Evolutionary conservation across 2,888 invertebrate genomes (phyloP).

Genomic region (Dascillus cervinus): DNA sequence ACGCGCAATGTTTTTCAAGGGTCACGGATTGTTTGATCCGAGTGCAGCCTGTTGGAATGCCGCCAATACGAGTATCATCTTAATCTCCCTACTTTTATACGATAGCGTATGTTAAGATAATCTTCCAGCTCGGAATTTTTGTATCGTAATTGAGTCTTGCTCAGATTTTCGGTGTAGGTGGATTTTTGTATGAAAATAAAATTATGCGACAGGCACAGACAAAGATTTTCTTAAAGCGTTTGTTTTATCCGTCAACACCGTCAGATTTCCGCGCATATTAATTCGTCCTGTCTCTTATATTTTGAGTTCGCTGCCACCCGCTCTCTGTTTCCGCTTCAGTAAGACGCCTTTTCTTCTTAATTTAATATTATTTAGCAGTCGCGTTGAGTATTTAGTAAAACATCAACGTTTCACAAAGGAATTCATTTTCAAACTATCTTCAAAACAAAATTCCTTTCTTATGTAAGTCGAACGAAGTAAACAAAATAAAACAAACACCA

Average conservation of each 20-base stretch:
- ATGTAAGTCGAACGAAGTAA: constrained; percentile 25
- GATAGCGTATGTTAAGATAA: constrained; percentile 29
- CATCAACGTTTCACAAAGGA: constrained; percentile 31
- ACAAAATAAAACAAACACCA: constrained; percentile 30
- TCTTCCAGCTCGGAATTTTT: constrained; percentile 30
- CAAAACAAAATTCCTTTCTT: constrained; percentile 32
- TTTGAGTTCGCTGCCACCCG: constrained; percentile 19
- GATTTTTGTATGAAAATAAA: constrained; percentile 13
- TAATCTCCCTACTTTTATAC: constrained; percentile 29
- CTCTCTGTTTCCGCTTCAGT: constrained; percentile 31
- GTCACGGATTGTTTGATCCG: constrained; percentile 22
- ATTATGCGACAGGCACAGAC: constrained; percentile 16
- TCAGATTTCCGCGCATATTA: constrained; percentile 22
- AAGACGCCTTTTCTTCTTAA: constrained; percentile 38
- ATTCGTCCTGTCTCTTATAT: constrained; percentile 23
- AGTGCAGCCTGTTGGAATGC: constrained; percentile 36
- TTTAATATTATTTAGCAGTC: constrained; percentile 39
- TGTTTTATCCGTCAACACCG: constrained; percentile 17
- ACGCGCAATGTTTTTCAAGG: constrained; percentile 9
- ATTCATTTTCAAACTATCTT: constrained; percentile 31
- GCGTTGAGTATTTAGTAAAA: constrained; percentile 34
- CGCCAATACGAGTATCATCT: constrained; percentile 32
- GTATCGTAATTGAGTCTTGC: no score
- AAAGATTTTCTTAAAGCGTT: constrained; percentile 16
- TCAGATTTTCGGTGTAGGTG: no score